Conservation (phyloP, 37 sponge, comb jelly and placozoan species). For the Petrosia ficiformis region DNA sequence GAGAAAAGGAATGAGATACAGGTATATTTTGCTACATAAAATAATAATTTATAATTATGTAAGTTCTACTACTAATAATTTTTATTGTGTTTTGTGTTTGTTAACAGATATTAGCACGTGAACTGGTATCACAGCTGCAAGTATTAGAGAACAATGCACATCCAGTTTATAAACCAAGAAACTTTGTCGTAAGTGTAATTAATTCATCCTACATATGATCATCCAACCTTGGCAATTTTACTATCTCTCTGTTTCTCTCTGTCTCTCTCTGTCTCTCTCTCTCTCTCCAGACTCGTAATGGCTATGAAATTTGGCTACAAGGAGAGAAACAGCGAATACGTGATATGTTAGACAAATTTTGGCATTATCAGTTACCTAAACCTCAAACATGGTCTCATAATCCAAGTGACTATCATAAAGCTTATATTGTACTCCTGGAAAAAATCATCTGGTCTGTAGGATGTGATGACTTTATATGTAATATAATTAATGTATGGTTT, state of each 20-base stretch:
- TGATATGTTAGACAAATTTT: constrained; percentile 69
- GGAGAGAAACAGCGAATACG: constrained; percentile 67
- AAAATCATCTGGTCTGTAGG: constrained; percentile 54
- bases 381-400: constrained; percentile 56
- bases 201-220: too few species aligned
- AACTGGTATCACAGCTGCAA: constrained; percentile 59
- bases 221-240: neutral
- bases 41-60: neutral
- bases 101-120: constrained; percentile 62
- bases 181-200: constrained; percentile 58
- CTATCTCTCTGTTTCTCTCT: neutral
- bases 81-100: neutral
- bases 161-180: constrained; percentile 72
- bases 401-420: constrained; percentile 69
- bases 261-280: neutral
- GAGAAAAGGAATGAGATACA: too few species aligned
- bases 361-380: constrained; percentile 75
- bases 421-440: constrained; percentile 50
- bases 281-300: constrained; percentile 54
- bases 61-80: neutral
- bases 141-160: constrained; percentile 82
- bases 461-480: too few species aligned
- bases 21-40: too few species aligned
- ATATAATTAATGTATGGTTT: too few species aligned
- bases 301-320: constrained; percentile 81